Evolutionary conservation across 1,140 invertebrate species (phyloP).

Genomic region (Pogonus chalceus): DNA sequence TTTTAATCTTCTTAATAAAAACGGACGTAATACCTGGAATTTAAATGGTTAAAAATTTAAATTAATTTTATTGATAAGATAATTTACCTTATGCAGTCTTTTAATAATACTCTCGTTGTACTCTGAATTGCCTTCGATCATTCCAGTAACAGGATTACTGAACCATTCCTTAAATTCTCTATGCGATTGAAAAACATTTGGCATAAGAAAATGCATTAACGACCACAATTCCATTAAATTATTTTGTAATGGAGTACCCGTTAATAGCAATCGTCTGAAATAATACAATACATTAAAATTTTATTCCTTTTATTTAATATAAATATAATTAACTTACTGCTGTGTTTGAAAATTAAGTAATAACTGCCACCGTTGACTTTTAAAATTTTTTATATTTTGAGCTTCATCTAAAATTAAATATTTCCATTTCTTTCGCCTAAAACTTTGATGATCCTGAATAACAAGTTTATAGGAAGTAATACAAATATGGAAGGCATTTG

Average conservation of each 20-base stretch:
- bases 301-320: neutral
- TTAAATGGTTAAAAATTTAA: constrained; percentile 10
- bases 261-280: constrained; percentile 79
- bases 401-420: constrained; percentile 99
- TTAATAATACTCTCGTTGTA: constrained; percentile 91
- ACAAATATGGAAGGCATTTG: constrained; percentile 98
- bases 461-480: constrained; percentile 99
- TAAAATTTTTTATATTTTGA: constrained; percentile 99
- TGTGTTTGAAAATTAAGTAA: constrained; percentile 94
- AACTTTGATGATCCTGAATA: constrained; percentile 97
- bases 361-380: constrained; percentile 97
- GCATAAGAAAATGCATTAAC: constrained; percentile 99
- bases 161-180: constrained; percentile 98
- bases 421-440: constrained; percentile 97
- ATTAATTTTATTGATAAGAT: constrained; percentile 14
- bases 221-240: constrained; percentile 99
- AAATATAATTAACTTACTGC: constrained; percentile 44
- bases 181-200: constrained; percentile 97
- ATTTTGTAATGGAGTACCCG: constrained; percentile 98
- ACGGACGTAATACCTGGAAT: constrained; percentile 86
- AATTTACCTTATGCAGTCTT: constrained; percentile 83
- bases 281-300: constrained; percentile 15
- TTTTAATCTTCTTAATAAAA: constrained; percentile 91
- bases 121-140: constrained; percentile 94
- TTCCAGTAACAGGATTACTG: constrained; percentile 93